Evolutionary conservation across 2,888 invertebrate species (phyloP).

Genomic region (Hydrotaea cyrtoneurina): DNA sequence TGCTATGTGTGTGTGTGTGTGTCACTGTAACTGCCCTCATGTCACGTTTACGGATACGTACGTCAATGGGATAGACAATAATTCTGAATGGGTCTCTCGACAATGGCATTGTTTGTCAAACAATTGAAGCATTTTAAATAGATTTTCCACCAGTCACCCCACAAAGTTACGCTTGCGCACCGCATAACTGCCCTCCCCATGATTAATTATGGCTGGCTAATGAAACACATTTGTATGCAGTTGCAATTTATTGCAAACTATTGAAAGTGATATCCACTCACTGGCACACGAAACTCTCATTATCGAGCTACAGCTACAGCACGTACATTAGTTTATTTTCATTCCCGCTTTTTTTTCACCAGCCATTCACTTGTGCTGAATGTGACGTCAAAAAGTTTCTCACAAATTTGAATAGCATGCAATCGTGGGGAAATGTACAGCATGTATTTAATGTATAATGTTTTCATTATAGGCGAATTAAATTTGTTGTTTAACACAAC

Average conservation of each 20-base stretch:
- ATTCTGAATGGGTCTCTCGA: constrained; percentile 29
- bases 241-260: neutral
- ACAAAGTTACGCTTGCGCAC: constrained; percentile 3
- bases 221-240: constrained; percentile 16
- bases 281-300: neutral
- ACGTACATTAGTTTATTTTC: too few relatives aligned
- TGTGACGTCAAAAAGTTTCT: too few relatives aligned
- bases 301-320: neutral
- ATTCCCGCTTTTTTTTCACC: too few relatives aligned
- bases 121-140: neutral
- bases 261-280: neutral
- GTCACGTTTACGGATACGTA: constrained; percentile 58
- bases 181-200: neutral
- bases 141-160: neutral
- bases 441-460: too few relatives aligned
- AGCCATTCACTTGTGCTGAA: too few relatives aligned
- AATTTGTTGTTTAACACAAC: neutral
- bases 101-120: constrained; percentile 28
- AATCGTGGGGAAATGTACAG: too few relatives aligned
- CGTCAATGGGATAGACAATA: constrained; percentile 43
- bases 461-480: too few relatives aligned
- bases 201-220: too few relatives aligned
- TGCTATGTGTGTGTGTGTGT: too few relatives aligned
- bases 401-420: too few relatives aligned
- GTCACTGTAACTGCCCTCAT: neutral